phyloP scores from a whole-genome alignment of 2,888 invertebrate genomes.

The Hypena proboscidalis region DNA sequence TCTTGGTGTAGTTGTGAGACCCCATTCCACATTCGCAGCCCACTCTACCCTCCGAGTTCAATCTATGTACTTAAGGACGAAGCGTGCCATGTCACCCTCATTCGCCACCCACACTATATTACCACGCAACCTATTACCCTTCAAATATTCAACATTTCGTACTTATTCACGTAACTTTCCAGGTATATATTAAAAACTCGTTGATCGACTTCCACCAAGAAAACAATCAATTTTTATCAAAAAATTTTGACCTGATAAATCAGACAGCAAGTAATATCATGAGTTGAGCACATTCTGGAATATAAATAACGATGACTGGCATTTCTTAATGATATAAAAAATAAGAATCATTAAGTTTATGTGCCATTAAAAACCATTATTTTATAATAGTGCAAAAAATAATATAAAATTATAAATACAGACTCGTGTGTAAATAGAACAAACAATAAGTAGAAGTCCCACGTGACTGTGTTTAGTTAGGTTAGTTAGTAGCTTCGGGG shows the following conservation, averaged over 20 bases:
- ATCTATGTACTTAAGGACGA: slow-evolving; percentile 34
- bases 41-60: slow-evolving; percentile 42
- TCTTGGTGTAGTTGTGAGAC: slow-evolving; percentile 32
- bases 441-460: slow-evolving; percentile 21
- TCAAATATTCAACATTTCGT: slow-evolving; percentile 9
- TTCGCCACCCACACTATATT: slow-evolving; percentile 36
- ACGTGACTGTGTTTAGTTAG: slow-evolving; percentile 60
- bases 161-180: background rate
- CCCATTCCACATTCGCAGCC: slow-evolving; percentile 45
- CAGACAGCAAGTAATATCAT: no score
- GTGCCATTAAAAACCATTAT: no score
- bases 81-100: slow-evolving; percentile 47
- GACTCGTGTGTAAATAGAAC: background rate
- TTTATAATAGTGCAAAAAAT: no score
- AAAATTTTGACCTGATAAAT: no score
- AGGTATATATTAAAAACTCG: no score
- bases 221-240: no score
- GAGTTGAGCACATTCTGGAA: no score
- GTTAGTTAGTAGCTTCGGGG: no score
- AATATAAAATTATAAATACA: background rate
- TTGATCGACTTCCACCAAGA: no score
- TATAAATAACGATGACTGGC: no score
- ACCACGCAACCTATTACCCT: slow-evolving; percentile 18
- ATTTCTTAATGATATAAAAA: no score
- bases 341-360: no score